Percentiles rank a stretch among this genome's conserved stretches.
Conservation (phyloP, 2,888 invertebrate species). For the Nycteola revayana region DNA sequence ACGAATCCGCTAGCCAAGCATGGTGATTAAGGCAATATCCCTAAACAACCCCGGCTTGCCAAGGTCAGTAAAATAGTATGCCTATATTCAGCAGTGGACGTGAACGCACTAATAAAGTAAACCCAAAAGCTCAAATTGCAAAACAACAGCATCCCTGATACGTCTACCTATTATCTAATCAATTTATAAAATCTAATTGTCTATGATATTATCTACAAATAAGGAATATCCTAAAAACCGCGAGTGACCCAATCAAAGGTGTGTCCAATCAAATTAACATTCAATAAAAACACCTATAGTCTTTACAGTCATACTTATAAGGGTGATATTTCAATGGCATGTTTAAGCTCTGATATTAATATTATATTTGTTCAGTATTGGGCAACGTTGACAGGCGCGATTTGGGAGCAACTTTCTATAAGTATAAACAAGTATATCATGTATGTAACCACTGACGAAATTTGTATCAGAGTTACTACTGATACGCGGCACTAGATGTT, state of each 20-base stretch:
- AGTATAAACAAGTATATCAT: slow-evolving; percentile 56
- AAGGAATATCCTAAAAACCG: slow-evolving; percentile 41
- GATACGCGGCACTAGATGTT: too few relatives aligned
- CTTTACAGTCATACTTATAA: slow-evolving; percentile 16
- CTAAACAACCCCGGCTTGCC: too few relatives aligned
- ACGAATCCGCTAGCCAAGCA: too few relatives aligned
- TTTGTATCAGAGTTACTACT: slow-evolving; percentile 22
- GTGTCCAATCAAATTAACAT: slow-evolving; percentile 10
- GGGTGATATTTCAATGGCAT: slow-evolving; percentile 21
- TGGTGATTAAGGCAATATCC: too few relatives aligned
- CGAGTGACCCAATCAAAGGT: slow-evolving; percentile 38
- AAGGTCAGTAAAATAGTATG: too few relatives aligned
- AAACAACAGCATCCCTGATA: too few relatives aligned
- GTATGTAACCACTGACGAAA: slow-evolving; percentile 52
- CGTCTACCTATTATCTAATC: too few relatives aligned
- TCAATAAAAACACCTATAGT: slow-evolving; percentile 2
- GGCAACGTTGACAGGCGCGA: slow-evolving; percentile 66
- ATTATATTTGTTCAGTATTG: slow-evolving; percentile 44
- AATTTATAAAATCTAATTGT: slow-evolving; percentile 26
- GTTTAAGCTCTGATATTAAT: slow-evolving; percentile 25
- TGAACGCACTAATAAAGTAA: too few relatives aligned
- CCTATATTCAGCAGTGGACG: too few relatives aligned
- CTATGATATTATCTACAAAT: slow-evolving; percentile 47
- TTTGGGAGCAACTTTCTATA: slow-evolving; percentile 77
- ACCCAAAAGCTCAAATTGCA: too few relatives aligned